Evolutionary conservation across 2,113 vertebrate species (phyloP).

Genomic region (Anolis sagrei): DNA sequence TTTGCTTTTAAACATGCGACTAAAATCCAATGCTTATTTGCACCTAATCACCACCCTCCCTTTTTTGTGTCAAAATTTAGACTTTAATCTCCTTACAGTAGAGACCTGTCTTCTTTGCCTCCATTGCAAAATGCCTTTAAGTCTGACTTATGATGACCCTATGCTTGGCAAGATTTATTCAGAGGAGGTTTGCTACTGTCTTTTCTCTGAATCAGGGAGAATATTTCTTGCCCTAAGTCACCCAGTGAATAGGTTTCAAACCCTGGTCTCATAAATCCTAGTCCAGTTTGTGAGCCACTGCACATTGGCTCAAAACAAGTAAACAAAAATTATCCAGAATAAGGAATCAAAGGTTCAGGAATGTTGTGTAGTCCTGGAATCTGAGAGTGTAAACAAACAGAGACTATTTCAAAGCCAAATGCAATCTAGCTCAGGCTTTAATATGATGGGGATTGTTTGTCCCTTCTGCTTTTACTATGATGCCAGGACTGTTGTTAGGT

Average conservation of each 20-base stretch:
- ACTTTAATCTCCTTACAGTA: not conserved
- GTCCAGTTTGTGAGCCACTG: no score
- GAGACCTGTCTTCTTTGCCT: not conserved
- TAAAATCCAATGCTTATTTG: not conserved
- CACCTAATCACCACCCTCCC: not conserved
- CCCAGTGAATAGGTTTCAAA: no score
- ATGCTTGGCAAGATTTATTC: no score
- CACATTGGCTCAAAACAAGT: not conserved
- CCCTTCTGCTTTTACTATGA: not conserved
- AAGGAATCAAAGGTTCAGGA: not conserved
- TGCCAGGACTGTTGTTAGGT: not conserved
- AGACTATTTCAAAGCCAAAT: not conserved
- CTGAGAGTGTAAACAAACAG: not conserved
- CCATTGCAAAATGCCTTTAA: not conserved
- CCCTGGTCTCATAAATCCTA: no score
- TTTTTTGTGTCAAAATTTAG: not conserved
- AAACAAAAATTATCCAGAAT: not conserved
- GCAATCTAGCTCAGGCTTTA: not conserved
- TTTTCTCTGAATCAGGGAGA: no score
- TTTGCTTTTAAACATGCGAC: no score
- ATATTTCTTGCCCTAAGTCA: no score
- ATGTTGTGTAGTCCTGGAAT: not conserved
- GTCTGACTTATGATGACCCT: no score
- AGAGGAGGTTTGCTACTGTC: no score
- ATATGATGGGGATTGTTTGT: not conserved